Percentiles rank a stretch among this genome's conserved stretches.
Evolutionary conservation across 2,113 vertebrate species (phyloP).

Genomic region (Rhinogobius similis): DNA sequence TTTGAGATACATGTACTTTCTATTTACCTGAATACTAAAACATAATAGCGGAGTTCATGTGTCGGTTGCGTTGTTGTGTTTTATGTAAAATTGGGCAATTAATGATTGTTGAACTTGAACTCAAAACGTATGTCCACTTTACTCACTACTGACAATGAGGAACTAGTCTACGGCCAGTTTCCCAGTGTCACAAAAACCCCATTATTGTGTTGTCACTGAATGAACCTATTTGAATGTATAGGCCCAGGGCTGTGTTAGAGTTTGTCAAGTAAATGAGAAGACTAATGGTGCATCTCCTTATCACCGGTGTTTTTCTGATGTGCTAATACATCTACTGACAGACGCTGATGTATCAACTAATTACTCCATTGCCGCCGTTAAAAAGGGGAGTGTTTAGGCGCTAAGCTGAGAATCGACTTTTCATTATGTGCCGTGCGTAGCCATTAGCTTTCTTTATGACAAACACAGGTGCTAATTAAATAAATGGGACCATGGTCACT

Average conservation of each 20-base stretch:
- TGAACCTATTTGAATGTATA: conserved; percentile 48
- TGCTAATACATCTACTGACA: conserved; percentile 62
- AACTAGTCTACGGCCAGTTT: conserved; percentile 1
- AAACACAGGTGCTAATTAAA: conserved; percentile 27
- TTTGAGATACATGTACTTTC: not conserved
- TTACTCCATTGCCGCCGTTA: conserved; percentile 55
- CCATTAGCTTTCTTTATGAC: conserved; percentile 31
- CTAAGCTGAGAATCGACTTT: conserved; percentile 26
- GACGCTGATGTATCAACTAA: conserved; percentile 65
- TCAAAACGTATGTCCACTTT: not conserved
- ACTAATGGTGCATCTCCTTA: conserved; percentile 73
- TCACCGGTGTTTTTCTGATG: conserved; percentile 62
- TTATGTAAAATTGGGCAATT: too few relatives aligned
- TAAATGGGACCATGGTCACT: conserved; percentile 10
- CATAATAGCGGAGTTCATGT: too few relatives aligned
- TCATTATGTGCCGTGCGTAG: not conserved
- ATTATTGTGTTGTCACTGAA: conserved; percentile 51
- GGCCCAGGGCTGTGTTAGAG: conserved; percentile 59
- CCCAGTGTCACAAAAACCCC: conserved; percentile 24
- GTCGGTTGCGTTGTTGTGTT: too few relatives aligned
- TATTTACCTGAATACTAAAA: not conserved
- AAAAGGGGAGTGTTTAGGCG: conserved; percentile 34
- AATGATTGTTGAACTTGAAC: not conserved
- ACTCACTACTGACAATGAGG: not conserved
- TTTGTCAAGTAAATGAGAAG: conserved; percentile 72